Base-by-base conservation (phyloP, 2,113 vertebrate species). In the Daubentonia madagascariensis region DNA sequence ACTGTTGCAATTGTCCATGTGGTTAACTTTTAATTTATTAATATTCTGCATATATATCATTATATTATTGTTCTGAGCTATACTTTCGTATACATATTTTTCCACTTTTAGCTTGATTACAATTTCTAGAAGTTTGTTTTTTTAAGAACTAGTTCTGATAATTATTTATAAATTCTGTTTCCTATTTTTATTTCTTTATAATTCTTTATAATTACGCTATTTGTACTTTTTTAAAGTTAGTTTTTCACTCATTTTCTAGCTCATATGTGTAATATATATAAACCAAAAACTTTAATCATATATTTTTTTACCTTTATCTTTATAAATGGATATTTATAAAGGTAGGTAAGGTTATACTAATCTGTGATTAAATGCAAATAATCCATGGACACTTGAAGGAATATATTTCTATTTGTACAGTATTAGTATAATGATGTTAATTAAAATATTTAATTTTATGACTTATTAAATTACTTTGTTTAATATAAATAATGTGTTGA, bases 371-470 rank as follows among this genome's bases (percentile, higher is more conserved):
- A 78, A 84, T 84, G 10, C 48, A 88, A 68, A 70, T 52, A 91
- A 43, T 54, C 37, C 40, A 40, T 48, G 75, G 14, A 70, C 45
- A 22, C 30, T 95, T 78, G 37, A 83, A 93, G 90, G 8, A 45
- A 20, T 52, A 22, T 67, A 25, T 85, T 92, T 83, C 57, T 90
- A 45, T 72, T 81, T 87, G 22, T 65, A 52, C n/a, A 76, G 3
- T 65, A 43, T 52, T 65, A 78, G 17, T 50, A 65, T 43, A 52
- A 52, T 87, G 25, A 63, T 95, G 43, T 37, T 75, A 52, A 73
- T 72, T 92, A 67, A 92, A 92, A 83, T 93, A 91, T 79, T 91
- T 93, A 84, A 52, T 37, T 83, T 86, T 30, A 84, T 59, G 8
- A 12, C 25, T 68, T 63, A 83, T 59, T 48, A 65, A 70, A 84